Evolutionary conservation across 2,113 vertebrate species (phyloP), one percentile per base, ranked within the genome.

Genomic region (Lota lota): DNA sequence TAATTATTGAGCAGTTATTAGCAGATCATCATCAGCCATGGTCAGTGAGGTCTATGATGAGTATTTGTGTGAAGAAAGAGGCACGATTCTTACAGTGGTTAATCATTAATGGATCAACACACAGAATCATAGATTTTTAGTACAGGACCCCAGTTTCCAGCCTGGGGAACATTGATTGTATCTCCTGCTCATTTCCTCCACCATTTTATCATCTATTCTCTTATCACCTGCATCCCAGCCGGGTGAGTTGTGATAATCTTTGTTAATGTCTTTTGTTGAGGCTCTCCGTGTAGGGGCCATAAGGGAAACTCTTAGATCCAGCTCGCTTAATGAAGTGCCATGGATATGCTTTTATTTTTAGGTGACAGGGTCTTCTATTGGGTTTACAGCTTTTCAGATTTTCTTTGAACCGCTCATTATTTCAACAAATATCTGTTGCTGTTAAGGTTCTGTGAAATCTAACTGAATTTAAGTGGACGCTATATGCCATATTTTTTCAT

Each of bases 91-190:
- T 78, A 75, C 74, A 65, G 36, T 67, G 66, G 75, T 84, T 80
- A 81, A 80, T 82, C 68, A 87, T 87, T 87, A 87, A 87, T 81
- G 64, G 73, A 62, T 61, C 67, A 59, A 64, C 72, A 24, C 68
- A 71, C 74, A 57, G 40, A 63, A 68, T 76, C 60, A 59, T 63
- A 66, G 40, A 58, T 66, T 22, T 68, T 63, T 58, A 64, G 63
- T 54, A 64, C 64, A 21, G 67, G 33, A 18, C 67, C 50, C 64
- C 22, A 61, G 66, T 59, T n/a, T 61, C 19, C 19, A 61, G 58
- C 18, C 15, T 4, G 16, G 58, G 33, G 20, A 50, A n/a, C 53
- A 10, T 61, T 22, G 19, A 47, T 28, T 20, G 54, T 60, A 3
- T 24, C 69, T 60, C 36, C 21, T 63, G 47, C 57, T 66, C n/a